These are phyloP conservation scores for Drosophila picticornis DNA, from an alignment of 2,888 invertebrate species.

Conservation along the genomic window DNA sequence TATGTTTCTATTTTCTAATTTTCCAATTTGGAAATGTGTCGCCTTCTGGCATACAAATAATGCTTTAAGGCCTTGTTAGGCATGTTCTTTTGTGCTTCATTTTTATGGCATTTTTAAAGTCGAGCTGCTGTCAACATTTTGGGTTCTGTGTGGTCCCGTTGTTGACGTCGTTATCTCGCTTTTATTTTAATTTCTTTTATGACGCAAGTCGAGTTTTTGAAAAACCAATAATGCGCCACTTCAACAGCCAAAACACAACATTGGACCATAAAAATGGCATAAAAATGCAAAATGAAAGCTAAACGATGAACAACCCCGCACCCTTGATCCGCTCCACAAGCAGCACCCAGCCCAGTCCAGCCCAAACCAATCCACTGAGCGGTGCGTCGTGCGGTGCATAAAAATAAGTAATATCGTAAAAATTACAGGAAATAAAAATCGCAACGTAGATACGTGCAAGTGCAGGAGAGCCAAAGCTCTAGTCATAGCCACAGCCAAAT, in stretches of 20 bases:
- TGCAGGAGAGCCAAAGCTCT: conserved; percentile 50
- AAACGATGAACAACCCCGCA: conserved; percentile 49
- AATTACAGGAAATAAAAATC: conserved; percentile 79
- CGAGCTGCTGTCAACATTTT: conserved; percentile 5
- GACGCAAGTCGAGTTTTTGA: conserved; percentile 52
- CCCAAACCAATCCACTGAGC: conserved; percentile 18
- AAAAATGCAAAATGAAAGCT: conserved; percentile 75
- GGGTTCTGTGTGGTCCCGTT: conserved; percentile 1
- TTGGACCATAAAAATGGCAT: conserved; percentile 72
- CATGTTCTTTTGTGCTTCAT: neutral
- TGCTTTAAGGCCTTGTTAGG: conserved; percentile 3
- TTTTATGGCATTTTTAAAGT: conserved; percentile 22
- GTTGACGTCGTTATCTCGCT: conserved; percentile 2
- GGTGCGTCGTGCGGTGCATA: conserved; percentile 72
- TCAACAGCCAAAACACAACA: conserved; percentile 35
- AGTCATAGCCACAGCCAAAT: conserved; percentile 24
- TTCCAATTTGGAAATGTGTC: conserved; percentile 10
- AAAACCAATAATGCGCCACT: conserved; percentile 74
- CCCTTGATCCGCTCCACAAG: conserved; percentile 42
- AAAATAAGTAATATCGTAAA: conserved; percentile 80
- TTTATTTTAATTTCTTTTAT: conserved; percentile 70
- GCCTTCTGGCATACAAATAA: conserved; percentile 6
- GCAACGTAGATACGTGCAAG: conserved; percentile 76
- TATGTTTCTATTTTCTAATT: conserved; percentile 24
- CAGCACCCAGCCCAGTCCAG: neutral